Evolutionary conservation across 2,797 vertebrate species (phyloP).

Genomic region (Molossus molossus): DNA sequence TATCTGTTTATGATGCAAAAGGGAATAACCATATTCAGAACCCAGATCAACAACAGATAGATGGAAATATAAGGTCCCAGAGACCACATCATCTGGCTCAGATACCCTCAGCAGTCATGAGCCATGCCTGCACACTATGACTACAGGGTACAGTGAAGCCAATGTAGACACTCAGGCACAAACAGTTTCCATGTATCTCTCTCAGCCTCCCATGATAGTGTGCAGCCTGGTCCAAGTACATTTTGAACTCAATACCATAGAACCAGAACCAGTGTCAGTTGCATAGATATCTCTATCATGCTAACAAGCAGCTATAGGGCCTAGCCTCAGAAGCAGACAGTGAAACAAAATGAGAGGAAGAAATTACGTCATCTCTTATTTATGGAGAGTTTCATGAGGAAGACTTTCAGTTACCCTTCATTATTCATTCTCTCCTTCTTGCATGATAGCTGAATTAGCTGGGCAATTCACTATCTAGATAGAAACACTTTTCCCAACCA

Average conservation of each 20-base stretch:
- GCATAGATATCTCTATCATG: not conserved
- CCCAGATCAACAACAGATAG: not conserved
- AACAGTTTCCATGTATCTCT: not conserved
- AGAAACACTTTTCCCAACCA: not conserved
- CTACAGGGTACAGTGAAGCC: not conserved
- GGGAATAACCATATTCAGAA: not conserved
- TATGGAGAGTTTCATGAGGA: not conserved
- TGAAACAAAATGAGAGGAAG: not conserved
- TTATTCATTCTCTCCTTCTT: conserved; percentile 16
- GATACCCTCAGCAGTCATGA: not conserved
- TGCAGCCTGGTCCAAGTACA: not conserved
- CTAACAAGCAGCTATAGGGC: not conserved
- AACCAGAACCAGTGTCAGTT: not conserved
- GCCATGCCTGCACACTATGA: not conserved
- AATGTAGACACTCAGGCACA: not conserved
- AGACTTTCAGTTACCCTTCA: not conserved
- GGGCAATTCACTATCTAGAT: not conserved
- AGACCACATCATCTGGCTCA: not conserved
- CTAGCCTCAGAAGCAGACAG: not conserved
- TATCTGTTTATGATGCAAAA: not conserved
- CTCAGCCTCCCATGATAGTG: not conserved
- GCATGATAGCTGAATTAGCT: not conserved
- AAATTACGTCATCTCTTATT: conserved; percentile 18
- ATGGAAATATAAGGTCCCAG: not conserved
- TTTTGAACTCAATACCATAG: not conserved